These are phyloP conservation scores for Mastomys natalensis DNA, from an alignment of 2,113 vertebrate genomes.

Conservation along the genomic window DNA sequence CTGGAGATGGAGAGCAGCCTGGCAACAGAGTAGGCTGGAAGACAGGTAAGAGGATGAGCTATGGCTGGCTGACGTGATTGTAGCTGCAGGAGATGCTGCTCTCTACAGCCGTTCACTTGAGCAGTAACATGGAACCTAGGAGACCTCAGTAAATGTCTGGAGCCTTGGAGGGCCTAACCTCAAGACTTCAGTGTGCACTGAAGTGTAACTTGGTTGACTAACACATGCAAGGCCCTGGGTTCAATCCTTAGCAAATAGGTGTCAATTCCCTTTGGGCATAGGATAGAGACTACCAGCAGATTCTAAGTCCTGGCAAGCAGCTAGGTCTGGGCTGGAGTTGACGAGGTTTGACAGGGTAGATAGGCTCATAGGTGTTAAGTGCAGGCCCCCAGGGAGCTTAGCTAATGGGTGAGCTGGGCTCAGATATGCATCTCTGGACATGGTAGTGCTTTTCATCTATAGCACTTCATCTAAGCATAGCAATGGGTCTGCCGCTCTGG, in stretches of 20 bases:
- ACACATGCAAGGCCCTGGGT: not conserved
- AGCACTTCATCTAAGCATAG: not conserved
- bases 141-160: not conserved
- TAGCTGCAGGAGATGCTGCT: not conserved
- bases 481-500: not conserved
- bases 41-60: constrained; percentile 59
- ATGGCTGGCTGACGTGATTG: not conserved
- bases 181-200: not conserved
- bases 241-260: not conserved
- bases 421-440: not conserved
- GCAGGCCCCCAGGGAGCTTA: not conserved
- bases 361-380: not conserved
- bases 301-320: not conserved
- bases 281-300: not conserved
- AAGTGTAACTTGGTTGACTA: not conserved
- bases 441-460: not conserved
- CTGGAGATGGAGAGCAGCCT: constrained; percentile 5
- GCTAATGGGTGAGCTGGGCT: not conserved
- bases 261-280: not conserved
- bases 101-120: not conserved
- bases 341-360: not conserved
- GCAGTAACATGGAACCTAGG: not conserved
- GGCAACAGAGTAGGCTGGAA: not conserved
- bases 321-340: not conserved
- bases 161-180: not conserved